Conservation (phyloP, 2,113 vertebrate species). For the Cyphomyrus plagiostoma region DNA sequence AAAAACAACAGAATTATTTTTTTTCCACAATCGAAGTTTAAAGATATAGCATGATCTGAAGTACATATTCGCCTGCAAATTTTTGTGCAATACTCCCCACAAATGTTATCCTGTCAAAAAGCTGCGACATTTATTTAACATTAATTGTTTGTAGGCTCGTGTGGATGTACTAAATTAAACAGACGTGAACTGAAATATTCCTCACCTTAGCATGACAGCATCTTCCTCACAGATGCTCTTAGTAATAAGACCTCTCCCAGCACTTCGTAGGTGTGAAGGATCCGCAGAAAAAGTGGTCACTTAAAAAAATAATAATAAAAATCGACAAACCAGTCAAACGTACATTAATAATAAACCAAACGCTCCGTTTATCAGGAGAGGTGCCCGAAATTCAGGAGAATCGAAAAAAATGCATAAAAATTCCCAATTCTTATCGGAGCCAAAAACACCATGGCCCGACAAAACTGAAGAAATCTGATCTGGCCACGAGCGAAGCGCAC, state of each 20-base stretch:
- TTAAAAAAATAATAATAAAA: not conserved
- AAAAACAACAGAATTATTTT: not conserved
- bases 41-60: not conserved
- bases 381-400: not conserved
- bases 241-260: slow-evolving; percentile 1
- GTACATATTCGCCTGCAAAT: not conserved
- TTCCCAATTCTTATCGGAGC: not conserved
- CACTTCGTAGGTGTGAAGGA: slow-evolving; percentile 10
- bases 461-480: slow-evolving; percentile 19
- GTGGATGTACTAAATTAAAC: not conserved
- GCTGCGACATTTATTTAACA: not conserved
- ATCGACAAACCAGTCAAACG: not conserved
- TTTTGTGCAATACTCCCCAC: not conserved
- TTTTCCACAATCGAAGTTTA: not conserved
- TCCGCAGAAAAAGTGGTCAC: slow-evolving; percentile 13
- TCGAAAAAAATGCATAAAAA: not conserved
- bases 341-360: not conserved
- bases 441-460: slow-evolving; percentile 14
- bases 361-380: not conserved
- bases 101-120: not conserved
- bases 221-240: not conserved
- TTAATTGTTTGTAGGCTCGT: not conserved
- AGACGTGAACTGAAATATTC: not conserved
- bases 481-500: slow-evolving; percentile 29
- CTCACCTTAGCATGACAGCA: slow-evolving; percentile 20